These are phyloP conservation scores for Epizoanthus scotinus DNA, from an alignment of 92 coral and sea anemone genomes.

Conservation along the genomic window DNA sequence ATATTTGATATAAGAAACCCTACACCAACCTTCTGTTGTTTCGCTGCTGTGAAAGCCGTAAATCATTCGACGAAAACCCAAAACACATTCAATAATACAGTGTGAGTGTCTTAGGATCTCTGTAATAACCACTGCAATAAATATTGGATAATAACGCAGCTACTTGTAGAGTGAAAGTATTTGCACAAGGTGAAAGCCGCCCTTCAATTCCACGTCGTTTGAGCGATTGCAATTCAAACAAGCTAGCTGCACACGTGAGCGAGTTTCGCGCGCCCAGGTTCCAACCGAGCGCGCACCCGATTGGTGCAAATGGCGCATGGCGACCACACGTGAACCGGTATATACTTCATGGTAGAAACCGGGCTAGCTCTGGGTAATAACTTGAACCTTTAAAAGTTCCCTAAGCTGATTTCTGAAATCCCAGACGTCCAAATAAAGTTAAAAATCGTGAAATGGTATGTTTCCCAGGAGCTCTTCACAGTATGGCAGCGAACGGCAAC, in stretches of 20 bases:
- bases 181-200: neutral
- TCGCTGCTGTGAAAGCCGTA: neutral
- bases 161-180: neutral
- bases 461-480: no score
- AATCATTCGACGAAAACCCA: neutral
- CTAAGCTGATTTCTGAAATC: no score
- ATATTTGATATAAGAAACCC: no score
- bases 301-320: no score
- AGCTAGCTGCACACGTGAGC: slow-evolving; percentile 13
- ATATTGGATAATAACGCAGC: neutral
- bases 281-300: neutral
- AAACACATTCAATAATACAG: neutral
- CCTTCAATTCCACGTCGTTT: neutral
- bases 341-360: no score
- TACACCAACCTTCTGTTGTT: no score
- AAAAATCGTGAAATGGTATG: no score
- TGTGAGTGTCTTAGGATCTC: neutral
- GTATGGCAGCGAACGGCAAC: no score
- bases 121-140: neutral
- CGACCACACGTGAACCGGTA: no score
- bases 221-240: neutral
- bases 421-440: no score
- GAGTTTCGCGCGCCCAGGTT: neutral
- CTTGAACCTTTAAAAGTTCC: no score
- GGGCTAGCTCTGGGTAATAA: no score